Evolutionary conservation across 64 coral and sea anemone species (phyloP).

Genomic region (Trachythela sp.): DNA sequence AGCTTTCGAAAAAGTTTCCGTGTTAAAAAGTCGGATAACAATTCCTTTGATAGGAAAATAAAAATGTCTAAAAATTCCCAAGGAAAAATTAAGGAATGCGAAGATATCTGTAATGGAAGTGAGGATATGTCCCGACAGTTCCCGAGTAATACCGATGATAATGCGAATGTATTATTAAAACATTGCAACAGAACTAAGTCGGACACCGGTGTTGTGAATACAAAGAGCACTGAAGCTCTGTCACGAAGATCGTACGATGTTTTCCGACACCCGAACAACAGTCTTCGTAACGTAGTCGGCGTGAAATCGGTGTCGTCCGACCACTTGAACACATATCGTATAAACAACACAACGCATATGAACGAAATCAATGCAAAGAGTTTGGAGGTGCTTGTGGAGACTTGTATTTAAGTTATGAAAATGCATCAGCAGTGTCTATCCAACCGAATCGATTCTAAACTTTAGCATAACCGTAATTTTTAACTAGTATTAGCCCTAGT

Average conservation of each 20-base stretch:
- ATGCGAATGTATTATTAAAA: neutral
- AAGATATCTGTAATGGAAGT: neutral
- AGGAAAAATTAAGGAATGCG: neutral
- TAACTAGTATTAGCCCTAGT: too few species aligned
- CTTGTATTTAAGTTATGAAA: slow-evolving; percentile 10
- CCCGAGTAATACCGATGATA: neutral
- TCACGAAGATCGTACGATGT: neutral
- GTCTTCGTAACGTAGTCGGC: neutral
- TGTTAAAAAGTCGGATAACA: neutral
- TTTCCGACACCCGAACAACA: neutral
- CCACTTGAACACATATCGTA: neutral
- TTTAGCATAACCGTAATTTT: too few species aligned
- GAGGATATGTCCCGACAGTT: neutral
- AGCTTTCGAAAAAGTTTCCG: slow-evolving; percentile 4
- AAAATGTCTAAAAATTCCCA: neutral
- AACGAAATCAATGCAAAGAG: neutral
- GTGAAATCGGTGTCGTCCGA: neutral
- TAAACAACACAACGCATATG: neutral
- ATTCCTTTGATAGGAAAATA: neutral
- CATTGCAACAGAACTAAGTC: neutral
- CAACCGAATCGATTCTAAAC: too few species aligned
- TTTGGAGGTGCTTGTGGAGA: slow-evolving; percentile 11
- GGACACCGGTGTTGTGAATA: neutral
- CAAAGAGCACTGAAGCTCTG: neutral
- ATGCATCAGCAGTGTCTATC: too few species aligned